phyloP scores from a whole-genome alignment of 2,888 invertebrate species.

The Allophyes oxyacanthae region DNA sequence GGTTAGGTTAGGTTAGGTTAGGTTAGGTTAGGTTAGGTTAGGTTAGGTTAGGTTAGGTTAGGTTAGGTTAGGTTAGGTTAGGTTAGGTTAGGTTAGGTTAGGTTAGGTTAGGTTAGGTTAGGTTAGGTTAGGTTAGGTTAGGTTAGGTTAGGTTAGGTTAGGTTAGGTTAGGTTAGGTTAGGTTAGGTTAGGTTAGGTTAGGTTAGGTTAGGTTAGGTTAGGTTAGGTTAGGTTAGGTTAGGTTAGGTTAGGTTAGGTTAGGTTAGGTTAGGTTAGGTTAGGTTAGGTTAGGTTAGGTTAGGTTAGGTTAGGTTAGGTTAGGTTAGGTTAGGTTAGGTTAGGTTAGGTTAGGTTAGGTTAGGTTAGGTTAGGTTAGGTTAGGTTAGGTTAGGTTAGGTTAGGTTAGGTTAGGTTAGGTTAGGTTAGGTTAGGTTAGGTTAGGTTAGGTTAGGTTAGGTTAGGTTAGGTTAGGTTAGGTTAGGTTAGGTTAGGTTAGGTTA shows the following conservation, averaged over 20 bases:
- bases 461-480: constrained; percentile 30
- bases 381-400: constrained; percentile 36
- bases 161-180: constrained; percentile 46
- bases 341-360: constrained; percentile 37
- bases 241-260: constrained; percentile 40
- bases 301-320: constrained; percentile 39
- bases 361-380: constrained; percentile 39
- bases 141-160: constrained; percentile 48
- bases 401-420: constrained; percentile 30
- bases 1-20: background rate
- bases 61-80: constrained; percentile 47
- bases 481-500: constrained; percentile 29
- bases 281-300: constrained; percentile 39
- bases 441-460: constrained; percentile 30
- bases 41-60: constrained; percentile 27
- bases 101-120: constrained; percentile 46
- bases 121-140: constrained; percentile 48
- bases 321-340: constrained; percentile 36
- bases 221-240: constrained; percentile 45
- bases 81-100: constrained; percentile 47
- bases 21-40: constrained; percentile 30
- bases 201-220: constrained; percentile 44
- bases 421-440: constrained; percentile 30
- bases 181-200: constrained; percentile 46
- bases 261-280: constrained; percentile 40